phyloP scores from a whole-genome alignment of 2,797 vertebrate species.

The Cetoscarus ocellatus region DNA sequence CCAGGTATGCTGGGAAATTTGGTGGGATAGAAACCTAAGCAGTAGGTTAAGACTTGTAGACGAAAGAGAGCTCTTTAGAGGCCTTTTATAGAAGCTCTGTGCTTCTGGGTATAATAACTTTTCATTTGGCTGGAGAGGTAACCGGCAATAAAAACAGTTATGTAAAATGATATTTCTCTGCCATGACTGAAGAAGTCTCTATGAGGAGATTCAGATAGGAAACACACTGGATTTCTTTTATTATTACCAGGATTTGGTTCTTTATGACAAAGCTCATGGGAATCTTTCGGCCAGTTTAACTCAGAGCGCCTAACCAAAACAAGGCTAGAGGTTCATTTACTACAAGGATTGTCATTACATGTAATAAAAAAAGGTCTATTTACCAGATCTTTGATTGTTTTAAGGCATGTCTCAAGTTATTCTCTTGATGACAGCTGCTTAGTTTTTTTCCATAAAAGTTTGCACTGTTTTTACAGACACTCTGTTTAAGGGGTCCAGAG shows the following conservation, averaged over 20 bases:
- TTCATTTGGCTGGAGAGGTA: slow-evolving; percentile 49
- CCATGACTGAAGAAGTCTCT: slow-evolving; percentile 18
- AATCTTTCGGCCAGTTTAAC: not conserved
- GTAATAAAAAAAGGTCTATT: not conserved
- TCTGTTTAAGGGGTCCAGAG: too few relatives aligned
- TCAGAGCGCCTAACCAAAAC: not conserved
- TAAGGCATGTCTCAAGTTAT: too few relatives aligned
- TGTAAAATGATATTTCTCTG: slow-evolving; percentile 37
- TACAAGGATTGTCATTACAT: not conserved
- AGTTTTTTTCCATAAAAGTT: too few relatives aligned
- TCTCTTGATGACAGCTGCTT: too few relatives aligned
- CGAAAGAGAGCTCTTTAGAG: slow-evolving; percentile 42
- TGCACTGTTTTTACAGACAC: too few relatives aligned
- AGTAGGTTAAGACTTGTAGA: slow-evolving; percentile 26
- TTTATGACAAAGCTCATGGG: not conserved
- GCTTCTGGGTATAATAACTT: slow-evolving; percentile 44
- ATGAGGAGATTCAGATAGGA: not conserved
- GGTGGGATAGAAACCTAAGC: slow-evolving; percentile 54
- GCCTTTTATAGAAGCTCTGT: slow-evolving; percentile 24
- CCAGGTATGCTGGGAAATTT: slow-evolving; percentile 61
- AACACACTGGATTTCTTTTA: not conserved
- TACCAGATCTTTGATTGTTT: too few relatives aligned
- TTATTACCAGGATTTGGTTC: not conserved
- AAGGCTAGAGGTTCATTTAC: not conserved
- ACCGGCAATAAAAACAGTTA: slow-evolving; percentile 45